A percentile compares a stretch with the other conserved stretches of the same genome.
Evolutionary conservation across 2,113 vertebrate species (phyloP).

Genomic region (Anoplopoma fimbria): DNA sequence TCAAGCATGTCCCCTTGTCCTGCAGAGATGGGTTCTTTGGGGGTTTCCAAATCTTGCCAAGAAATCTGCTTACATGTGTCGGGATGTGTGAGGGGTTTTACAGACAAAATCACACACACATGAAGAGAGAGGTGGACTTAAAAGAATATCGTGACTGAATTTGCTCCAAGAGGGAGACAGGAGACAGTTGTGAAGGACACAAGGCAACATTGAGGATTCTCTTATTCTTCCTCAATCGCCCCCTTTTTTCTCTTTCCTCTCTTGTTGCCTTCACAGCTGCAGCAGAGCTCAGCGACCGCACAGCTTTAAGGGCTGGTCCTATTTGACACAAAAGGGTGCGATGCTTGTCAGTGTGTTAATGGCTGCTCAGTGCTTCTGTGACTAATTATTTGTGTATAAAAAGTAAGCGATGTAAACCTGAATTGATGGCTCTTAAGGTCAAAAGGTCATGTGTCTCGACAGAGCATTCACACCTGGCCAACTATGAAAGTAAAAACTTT

Average conservation of each 20-base stretch:
- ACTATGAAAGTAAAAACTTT: background rate
- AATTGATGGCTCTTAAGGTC: background rate
- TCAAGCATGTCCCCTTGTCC: constrained; percentile 54
- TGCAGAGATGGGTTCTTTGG: constrained; percentile 52
- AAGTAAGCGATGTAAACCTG: background rate
- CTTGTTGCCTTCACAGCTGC: constrained; percentile 66
- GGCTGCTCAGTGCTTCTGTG: constrained; percentile 26
- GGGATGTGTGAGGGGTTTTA: background rate
- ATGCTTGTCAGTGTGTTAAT: constrained; percentile 7
- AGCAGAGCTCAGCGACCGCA: constrained; percentile 18
- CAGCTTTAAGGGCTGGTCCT: constrained; percentile 12
- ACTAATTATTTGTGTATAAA: background rate
- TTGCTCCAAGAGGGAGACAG: constrained; percentile 25
- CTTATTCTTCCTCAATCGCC: constrained; percentile 39
- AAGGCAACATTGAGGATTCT: constrained; percentile 62
- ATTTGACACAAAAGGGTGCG: constrained; percentile 11
- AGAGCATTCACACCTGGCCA: background rate
- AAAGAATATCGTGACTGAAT: constrained; percentile 36
- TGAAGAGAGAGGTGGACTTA: background rate
- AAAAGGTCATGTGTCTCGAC: constrained; percentile 7
- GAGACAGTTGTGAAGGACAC: constrained; percentile 42
- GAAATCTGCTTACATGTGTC: constrained; percentile 35
- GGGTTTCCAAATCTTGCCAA: constrained; percentile 54
- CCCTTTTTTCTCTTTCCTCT: constrained; percentile 19
- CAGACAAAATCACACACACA: background rate